Conservation (phyloP, 1,140 invertebrate species). For the Brachionus calyciflorus region DNA sequence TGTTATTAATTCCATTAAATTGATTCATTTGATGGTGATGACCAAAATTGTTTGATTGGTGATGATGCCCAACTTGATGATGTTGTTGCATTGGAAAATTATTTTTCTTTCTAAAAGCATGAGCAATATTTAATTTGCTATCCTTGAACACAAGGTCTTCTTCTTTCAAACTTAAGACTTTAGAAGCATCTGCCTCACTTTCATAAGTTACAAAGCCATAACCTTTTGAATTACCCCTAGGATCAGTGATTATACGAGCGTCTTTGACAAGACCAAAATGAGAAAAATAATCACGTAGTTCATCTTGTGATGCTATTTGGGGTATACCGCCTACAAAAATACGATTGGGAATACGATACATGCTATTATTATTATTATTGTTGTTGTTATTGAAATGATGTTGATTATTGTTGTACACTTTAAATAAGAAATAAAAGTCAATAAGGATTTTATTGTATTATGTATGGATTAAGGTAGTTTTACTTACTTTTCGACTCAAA, state of each 20-base stretch:
- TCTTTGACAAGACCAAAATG: slow-evolving; percentile 43
- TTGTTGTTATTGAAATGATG: background rate
- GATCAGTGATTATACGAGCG: slow-evolving; percentile 39
- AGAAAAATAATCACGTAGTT: slow-evolving; percentile 44
- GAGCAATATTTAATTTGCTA: slow-evolving; percentile 31
- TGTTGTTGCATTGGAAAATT: background rate
- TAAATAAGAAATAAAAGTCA: too few relatives aligned
- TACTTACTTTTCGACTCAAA: too few relatives aligned
- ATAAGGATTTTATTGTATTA: too few relatives aligned
- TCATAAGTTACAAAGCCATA: slow-evolving; percentile 46
- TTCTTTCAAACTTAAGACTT: slow-evolving; percentile 43
- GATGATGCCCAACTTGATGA: background rate
- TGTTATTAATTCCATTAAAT: background rate
- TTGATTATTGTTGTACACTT: slow-evolving; percentile 26
- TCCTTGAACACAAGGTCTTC: slow-evolving; percentile 45
- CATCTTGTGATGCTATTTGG: slow-evolving; percentile 26
- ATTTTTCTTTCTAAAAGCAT: slow-evolving; percentile 46
- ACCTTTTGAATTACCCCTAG: slow-evolving; percentile 24
- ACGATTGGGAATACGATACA: slow-evolving; percentile 44
- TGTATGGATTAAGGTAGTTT: too few relatives aligned
- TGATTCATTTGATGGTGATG: slow-evolving; percentile 28
- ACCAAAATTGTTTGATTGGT: slow-evolving; percentile 16
- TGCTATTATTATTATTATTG: slow-evolving; percentile 29
- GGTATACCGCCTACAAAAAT: slow-evolving; percentile 45
- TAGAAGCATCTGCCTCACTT: slow-evolving; percentile 18